Evolutionary conservation across 2,888 invertebrate genomes (phyloP).

Genomic region (Podabrus alpinus): DNA sequence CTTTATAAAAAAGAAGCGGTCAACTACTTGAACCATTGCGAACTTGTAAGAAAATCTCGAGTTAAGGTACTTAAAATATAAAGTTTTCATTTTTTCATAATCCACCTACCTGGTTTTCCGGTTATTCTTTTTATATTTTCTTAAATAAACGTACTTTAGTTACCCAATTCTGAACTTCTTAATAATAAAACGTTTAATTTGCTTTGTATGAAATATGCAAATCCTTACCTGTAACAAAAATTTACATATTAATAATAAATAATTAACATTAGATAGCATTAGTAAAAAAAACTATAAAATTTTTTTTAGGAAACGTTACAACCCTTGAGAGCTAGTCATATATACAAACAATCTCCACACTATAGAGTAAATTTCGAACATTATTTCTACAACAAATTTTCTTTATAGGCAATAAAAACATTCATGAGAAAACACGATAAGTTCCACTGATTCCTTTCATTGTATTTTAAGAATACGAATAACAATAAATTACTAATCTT

Average conservation of each 20-base stretch:
- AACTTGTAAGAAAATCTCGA: background rate
- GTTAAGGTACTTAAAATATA: background rate
- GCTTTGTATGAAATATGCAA: no score
- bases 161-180: background rate
- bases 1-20: background rate
- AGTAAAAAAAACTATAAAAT: background rate
- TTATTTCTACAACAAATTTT: background rate
- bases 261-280: background rate
- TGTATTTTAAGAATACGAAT: background rate
- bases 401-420: conserved; percentile 10
- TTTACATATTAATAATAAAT: background rate
- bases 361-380: background rate
- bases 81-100: background rate
- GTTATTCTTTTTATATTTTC: background rate
- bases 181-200: background rate
- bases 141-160: background rate
- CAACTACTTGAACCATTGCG: background rate
- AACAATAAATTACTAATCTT: conserved; percentile 2
- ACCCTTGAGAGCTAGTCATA: background rate
- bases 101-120: background rate
- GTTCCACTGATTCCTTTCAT: background rate
- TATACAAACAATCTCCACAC: background rate
- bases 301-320: background rate
- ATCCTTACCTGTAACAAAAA: background rate
- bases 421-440: conserved; percentile 13